phyloP scores from a whole-genome alignment of 2,797 vertebrate species.

The Morelia viridis region DNA sequence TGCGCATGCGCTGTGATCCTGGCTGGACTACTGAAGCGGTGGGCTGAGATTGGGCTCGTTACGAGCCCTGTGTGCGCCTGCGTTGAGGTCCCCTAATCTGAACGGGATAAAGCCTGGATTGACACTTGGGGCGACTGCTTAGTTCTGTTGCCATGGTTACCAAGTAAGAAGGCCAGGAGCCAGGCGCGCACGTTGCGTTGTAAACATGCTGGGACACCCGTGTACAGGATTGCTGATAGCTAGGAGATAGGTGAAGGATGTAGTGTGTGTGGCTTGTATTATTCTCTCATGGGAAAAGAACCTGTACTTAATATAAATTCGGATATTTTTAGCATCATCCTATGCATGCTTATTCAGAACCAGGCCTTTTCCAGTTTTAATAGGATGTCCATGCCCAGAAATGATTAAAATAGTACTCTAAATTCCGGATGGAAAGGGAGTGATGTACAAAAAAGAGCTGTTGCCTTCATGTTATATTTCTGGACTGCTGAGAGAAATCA shows the following conservation, averaged over 20 bases:
- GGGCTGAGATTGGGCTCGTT: neutral
- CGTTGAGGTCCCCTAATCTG: neutral
- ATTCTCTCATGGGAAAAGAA: neutral
- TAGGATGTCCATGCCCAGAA: neutral
- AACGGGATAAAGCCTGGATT: neutral
- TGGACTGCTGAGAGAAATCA: neutral
- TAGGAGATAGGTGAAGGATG: neutral
- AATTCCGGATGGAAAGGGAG: neutral
- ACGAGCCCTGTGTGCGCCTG: slow-evolving; percentile 32
- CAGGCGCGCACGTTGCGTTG: neutral
- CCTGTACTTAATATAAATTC: neutral
- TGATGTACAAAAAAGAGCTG: neutral
- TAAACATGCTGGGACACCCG: neutral
- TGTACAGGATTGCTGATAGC: neutral
- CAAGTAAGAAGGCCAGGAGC: neutral
- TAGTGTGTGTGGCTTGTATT: neutral
- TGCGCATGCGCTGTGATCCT: slow-evolving; percentile 52
- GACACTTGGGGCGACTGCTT: neutral
- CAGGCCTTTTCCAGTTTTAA: neutral
- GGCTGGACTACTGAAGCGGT: neutral
- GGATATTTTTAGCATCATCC: neutral
- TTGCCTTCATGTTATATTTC: neutral
- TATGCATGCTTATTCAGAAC: neutral
- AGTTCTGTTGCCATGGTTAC: neutral
- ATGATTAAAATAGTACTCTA: neutral